Percentiles rank a stretch among this genome's conserved stretches.
These are phyloP conservation scores for Trachelus troglodyta DNA, from an alignment of 2,888 invertebrate genomes.

Conservation along the genomic window DNA sequence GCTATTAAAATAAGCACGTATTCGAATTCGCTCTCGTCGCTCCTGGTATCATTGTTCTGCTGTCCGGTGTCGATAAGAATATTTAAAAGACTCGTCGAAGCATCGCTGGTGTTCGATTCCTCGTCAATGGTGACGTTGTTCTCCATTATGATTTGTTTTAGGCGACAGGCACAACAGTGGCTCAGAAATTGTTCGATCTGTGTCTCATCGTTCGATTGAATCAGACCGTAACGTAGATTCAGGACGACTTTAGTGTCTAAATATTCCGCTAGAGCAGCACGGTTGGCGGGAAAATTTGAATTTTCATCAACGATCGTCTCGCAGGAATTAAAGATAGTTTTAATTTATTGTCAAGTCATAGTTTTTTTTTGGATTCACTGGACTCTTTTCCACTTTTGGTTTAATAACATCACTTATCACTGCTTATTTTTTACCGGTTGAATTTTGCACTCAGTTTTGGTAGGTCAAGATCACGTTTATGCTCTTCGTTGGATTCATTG, in stretches of 20 bases:
- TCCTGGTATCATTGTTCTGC: conserved; percentile 32
- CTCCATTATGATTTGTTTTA: background rate
- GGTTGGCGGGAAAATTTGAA: background rate
- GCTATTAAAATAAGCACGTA: conserved; percentile 72
- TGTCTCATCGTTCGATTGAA: background rate
- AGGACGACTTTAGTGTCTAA: background rate
- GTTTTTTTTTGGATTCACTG: background rate
- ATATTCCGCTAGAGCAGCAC: background rate
- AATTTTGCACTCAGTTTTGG: background rate
- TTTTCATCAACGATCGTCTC: background rate
- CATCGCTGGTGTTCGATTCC: background rate
- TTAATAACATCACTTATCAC: background rate
- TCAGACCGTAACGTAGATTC: too few species aligned
- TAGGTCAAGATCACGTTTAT: background rate
- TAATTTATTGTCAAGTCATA: too few species aligned
- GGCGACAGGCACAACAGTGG: background rate
- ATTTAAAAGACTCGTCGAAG: conserved; percentile 23
- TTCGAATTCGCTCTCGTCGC: conserved; percentile 65
- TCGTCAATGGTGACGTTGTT: background rate
- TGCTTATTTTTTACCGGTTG: background rate
- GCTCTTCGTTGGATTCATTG: background rate
- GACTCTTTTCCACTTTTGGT: background rate
- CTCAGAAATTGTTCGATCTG: background rate
- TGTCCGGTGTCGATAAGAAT: conserved; percentile 48
- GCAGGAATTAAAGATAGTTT: too few species aligned